A percentile compares a stretch with the other conserved stretches of the same genome.
Conservation (phyloP, 2,888 invertebrate genomes). For the Entomobrya proxima region DNA sequence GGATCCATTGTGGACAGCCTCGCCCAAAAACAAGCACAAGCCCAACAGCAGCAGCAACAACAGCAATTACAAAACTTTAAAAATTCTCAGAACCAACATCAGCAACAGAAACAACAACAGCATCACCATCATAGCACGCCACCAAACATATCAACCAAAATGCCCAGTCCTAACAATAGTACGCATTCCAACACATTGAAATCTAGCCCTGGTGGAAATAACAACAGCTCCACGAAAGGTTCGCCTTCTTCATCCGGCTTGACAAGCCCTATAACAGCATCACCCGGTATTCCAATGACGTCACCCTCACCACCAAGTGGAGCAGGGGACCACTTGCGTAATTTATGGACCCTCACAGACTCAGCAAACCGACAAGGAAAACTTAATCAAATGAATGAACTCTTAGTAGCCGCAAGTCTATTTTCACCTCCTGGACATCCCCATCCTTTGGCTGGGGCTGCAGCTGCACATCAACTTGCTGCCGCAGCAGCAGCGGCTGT, state of each 20-base stretch:
- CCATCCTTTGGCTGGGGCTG: constrained; percentile 36
- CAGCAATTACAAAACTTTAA: constrained; percentile 27
- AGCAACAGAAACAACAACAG: constrained; percentile 43
- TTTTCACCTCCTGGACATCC: constrained; percentile 67
- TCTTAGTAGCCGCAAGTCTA: constrained; percentile 70
- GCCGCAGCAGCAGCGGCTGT: constrained; percentile 49
- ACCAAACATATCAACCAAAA: constrained; percentile 22
- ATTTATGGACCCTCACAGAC: constrained; percentile 80
- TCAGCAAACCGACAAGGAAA: constrained; percentile 76
- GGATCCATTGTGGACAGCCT: constrained; percentile 74
- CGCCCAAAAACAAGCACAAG: constrained; percentile 72
- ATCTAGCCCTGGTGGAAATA: constrained; percentile 17
- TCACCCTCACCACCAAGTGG: constrained; percentile 70
- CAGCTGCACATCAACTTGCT: constrained; percentile 63
- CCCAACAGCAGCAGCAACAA: constrained; percentile 65
- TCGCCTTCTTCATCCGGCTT: constrained; percentile 36
- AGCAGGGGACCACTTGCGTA: constrained; percentile 77
- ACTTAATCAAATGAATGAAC: constrained; percentile 70
- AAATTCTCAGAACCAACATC: constrained; percentile 39
- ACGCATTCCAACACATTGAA: constrained; percentile 32
- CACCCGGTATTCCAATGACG: constrained; percentile 72
- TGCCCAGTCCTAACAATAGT: constrained; percentile 25
- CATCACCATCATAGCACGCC: constrained; percentile 39
- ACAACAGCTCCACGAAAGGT: constrained; percentile 35
- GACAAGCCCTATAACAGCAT: constrained; percentile 58